Evolutionary conservation across 1,140 invertebrate genomes (phyloP), one percentile per base, ranked within the genome.

Genomic region (Pogonus chalceus): DNA sequence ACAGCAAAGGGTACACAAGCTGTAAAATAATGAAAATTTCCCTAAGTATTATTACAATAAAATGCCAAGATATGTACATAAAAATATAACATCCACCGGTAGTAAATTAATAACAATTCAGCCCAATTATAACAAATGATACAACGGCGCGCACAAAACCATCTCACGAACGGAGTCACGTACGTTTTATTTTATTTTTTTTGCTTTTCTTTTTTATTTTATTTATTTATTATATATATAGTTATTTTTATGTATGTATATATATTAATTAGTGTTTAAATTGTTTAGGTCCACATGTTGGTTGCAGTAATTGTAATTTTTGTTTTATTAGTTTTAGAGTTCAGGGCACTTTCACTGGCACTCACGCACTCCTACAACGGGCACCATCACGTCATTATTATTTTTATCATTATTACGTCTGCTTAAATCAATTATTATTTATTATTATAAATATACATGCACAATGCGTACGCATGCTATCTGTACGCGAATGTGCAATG

Each of bases 31-130:
- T 10, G 18, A 14, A 31, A 31, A 7, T 12, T 12, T 43, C 37
- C 37, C 37, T 43, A 43, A 12, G 37, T 43, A 43, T 43, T 43
- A 43, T 12, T 43, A 43, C 4, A 43, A 43, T 12, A 43, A 43
- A 43, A 43, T 43, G 37, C 37, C 26, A 7, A n/a, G 37, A 18
- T 43, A 43, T 43, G 37, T 43, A 43, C 37, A 43, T 43, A 43
- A 43, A 31, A 43, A 43, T 43, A 43, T 43, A 43, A 43, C 37
- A 43, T 43, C 37, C 37, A 43, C 37, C 37, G 37, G 18, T 43
- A n/a, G n/a, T n/a, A n/a, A n/a, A 43, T 43, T 43, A 43, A 43
- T 43, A 43, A 43, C 37, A 43, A 43, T 43, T 43, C 37, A 12
- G 37, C 37, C 37, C 37, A 43, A 18, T 43, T n/a, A 43, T 43